Evolutionary conservation across 2,888 invertebrate species (phyloP), one percentile per base, ranked within the genome.

Genomic region (Hybos culiciformis): DNA sequence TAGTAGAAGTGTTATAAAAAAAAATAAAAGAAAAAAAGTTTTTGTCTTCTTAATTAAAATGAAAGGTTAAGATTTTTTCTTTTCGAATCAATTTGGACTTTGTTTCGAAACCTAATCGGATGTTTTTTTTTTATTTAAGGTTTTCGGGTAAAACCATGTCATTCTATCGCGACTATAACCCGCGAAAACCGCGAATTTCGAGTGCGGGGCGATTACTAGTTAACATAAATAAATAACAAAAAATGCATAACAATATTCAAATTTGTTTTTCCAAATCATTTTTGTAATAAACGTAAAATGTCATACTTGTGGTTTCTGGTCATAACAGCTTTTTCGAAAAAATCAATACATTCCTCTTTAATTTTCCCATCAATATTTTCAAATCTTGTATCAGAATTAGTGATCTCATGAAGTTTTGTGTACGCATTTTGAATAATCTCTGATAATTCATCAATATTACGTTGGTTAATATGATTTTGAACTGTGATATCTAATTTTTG

Each of bases 251-350:
- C 9, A 26, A 26, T 26, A 3, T 4, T 26, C n/a, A 26, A 26
- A 12, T 6, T 8, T 24, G 24, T 8, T 24, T 8, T 11, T 12
- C n/a, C 5, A 26, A 3, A n/a, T n/a, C n/a, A 33, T 33, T 15
- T 9, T 12, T 5, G 12, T 18, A 19, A 12, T 34, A 19, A 5
- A 14, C 9, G 23, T 17, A 11, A 6, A 34, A 9, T 24, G 70
- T 70, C n/a, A n/a, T 57, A 80, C 80, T 83, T 80, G 61, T 97
- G 96, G 46, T 94, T 72, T 56, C 83, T 78, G 1, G 86, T 83
- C 80, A 93, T 93, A 39, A 93, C 77, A 60, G 90, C 91, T 57
- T 86, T 87, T 68, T 99, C 98, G 37, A 88, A 83, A 60, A 87
- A 90, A 68, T 94, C 92, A 59, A 94, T 74, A 46, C 96, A 72